A percentile compares a stretch with the other conserved stretches of the same genome.
Conservation (phyloP, 2,888 invertebrate genomes). For the Ectobius pallidus region DNA sequence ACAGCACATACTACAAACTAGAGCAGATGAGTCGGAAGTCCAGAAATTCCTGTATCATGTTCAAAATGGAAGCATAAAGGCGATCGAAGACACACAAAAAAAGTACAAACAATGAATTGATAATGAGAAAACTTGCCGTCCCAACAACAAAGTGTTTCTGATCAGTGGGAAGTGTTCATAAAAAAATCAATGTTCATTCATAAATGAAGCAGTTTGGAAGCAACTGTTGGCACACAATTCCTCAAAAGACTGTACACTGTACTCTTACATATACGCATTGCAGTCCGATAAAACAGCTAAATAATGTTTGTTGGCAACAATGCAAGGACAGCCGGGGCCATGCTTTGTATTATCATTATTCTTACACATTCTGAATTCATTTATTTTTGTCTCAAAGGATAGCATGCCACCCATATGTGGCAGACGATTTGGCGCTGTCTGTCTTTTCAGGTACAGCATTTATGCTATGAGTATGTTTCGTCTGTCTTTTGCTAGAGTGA, state of each 20-base stretch:
- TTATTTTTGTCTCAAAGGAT: background rate
- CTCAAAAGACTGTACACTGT: constrained; percentile 15
- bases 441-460: too few relatives aligned
- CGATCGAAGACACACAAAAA: background rate
- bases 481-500: too few relatives aligned
- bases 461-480: too few relatives aligned
- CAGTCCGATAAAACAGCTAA: constrained; percentile 39
- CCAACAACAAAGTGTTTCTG: background rate
- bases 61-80: background rate
- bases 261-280: constrained; percentile 37
- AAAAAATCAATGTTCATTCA: constrained; percentile 6
- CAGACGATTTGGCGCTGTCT: background rate
- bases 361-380: background rate
- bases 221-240: background rate
- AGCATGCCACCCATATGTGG: background rate
- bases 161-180: background rate
- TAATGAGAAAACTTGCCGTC: background rate
- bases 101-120: background rate
- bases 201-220: background rate
- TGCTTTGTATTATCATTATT: constrained; percentile 26
- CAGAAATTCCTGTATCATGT: background rate
- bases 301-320: constrained; percentile 26
- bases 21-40: background rate
- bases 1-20: too few relatives aligned
- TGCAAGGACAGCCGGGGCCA: constrained; percentile 12